Evolutionary conservation across 2,888 invertebrate species (phyloP), one percentile per base, ranked within the genome.

Genomic region (Automeris io): DNA sequence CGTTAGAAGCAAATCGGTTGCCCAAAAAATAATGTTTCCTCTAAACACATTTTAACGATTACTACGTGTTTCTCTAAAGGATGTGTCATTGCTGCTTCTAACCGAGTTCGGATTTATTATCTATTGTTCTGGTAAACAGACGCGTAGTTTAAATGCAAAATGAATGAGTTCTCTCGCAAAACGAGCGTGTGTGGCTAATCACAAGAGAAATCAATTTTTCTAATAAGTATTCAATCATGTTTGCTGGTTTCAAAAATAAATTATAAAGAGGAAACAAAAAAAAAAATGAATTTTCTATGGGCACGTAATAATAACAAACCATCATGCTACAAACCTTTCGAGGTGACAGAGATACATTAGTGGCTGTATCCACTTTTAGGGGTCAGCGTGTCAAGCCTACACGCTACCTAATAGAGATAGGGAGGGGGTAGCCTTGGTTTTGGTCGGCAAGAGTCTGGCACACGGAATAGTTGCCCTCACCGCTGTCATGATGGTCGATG

Each of bases 71-170:
- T 49, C 49, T 55, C 47, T 54, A 55, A 45, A 45, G 58, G 55
- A 60, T 69, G 57, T 48, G n/a, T 50, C 47, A 64, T 55, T 49
- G 55, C 54, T 52, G 46, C 50, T 55, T 61, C 45, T 40, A 42
- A 42, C 63, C 62, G 37, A 45, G 33, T 40, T 43, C 26, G 61
- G 55, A 51, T 61, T 73, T 61, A 71, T 64, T 51, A 39, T 41
- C 64, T 46, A 72, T 74, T 74, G 71, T 74, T 69, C 51, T 47
- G 35, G 36, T 46, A 57, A 49, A 68, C 65, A 62, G 64, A 61
- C 57, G 58, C 61, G 54, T 55, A 58, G 48, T 62, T 54, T 53
- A 57, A 57, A 62, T 58, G 51, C 62, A 53, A 64, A 66, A 64
- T 56, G 52, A 58, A 54, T 57, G 51, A 60, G 51, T 56, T 56